Conservation (phyloP, 2,797 vertebrate genomes). For the Acanthornis magna region DNA sequence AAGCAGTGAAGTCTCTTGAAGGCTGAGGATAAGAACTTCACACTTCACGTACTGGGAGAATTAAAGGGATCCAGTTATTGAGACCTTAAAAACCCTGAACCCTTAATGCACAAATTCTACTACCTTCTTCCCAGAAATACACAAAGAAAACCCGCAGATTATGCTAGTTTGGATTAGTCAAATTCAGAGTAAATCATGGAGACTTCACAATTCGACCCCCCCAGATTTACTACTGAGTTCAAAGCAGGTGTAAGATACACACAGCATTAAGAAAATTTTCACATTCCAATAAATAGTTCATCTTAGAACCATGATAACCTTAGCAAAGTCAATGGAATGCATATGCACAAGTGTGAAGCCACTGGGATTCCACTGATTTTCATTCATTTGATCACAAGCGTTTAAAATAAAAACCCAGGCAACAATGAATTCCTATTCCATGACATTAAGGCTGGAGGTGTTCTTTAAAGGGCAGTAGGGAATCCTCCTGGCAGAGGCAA, state of each 20-base stretch:
- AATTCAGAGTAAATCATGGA: neutral
- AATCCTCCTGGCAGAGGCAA: neutral
- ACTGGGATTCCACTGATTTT: neutral
- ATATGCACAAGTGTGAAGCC: neutral
- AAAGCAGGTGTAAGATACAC: neutral
- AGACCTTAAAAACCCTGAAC: neutral
- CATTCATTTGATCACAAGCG: neutral
- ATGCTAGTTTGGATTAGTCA: neutral
- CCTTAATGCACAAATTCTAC: neutral
- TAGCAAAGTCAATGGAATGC: neutral
- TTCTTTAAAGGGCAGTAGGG: neutral
- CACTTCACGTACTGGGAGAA: neutral
- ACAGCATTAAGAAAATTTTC: neutral
- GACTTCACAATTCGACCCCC: neutral
- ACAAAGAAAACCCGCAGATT: neutral
- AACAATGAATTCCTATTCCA: neutral
- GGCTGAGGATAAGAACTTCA: neutral
- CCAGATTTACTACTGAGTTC: neutral
- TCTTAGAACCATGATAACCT: neutral
- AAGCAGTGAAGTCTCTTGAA: neutral
- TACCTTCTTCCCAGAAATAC: neutral
- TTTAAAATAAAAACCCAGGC: neutral
- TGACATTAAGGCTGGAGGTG: neutral
- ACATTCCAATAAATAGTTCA: neutral
- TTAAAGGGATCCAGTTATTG: neutral